These are phyloP conservation scores for Periophthalmus magnuspinnatus DNA, from an alignment of 2,797 vertebrate species.

Conservation along the genomic window DNA sequence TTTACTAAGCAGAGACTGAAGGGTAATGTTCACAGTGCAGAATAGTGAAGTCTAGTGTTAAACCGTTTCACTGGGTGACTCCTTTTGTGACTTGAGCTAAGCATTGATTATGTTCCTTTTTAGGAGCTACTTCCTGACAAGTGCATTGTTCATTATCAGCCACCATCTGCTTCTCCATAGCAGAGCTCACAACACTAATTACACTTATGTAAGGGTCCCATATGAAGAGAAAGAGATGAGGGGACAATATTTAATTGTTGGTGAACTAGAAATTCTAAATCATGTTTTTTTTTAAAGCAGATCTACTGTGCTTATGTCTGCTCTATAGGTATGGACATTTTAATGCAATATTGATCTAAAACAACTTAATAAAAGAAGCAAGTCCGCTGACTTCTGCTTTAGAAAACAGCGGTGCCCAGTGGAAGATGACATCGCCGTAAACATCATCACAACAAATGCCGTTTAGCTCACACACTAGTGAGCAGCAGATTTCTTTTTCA, in stretches of 20 bases:
- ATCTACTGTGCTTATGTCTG: no score
- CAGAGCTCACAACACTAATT: conserved; percentile 21
- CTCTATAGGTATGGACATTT: no score
- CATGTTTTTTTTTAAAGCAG: no score
- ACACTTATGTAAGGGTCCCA: conserved; percentile 23
- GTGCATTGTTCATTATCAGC: conserved; percentile 43
- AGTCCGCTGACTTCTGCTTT: no score
- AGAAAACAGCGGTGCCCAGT: no score
- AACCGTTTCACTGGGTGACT: conserved; percentile 1
- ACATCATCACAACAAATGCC: no score
- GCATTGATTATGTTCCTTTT: conserved; percentile 6
- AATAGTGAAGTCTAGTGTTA: background rate
- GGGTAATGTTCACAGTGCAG: background rate
- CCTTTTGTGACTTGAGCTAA: background rate
- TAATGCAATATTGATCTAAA: no score
- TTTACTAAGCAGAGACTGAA: background rate
- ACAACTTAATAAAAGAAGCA: no score
- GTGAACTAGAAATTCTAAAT: background rate
- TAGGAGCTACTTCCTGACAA: conserved; percentile 26
- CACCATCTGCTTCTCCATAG: conserved; percentile 47
- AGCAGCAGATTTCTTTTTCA: no score
- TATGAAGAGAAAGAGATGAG: background rate
- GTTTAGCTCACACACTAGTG: no score
- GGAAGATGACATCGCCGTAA: no score
- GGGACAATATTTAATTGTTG: background rate